phyloP scores from a whole-genome alignment of 2,797 vertebrate genomes.

The Poeciliopsis gracilis region DNA sequence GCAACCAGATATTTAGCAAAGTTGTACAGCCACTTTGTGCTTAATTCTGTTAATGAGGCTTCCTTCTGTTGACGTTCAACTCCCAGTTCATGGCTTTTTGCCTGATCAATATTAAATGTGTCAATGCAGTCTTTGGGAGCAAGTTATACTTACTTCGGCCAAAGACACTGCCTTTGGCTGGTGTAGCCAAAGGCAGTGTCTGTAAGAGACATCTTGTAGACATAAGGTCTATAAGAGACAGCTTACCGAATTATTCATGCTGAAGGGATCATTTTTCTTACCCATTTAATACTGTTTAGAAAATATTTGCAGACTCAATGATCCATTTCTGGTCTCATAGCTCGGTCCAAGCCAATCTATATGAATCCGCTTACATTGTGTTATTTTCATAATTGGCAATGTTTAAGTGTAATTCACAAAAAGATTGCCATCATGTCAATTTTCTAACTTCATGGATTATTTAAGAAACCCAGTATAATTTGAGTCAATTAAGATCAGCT shows the following conservation, averaged over 20 bases:
- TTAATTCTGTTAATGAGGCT: slow-evolving; percentile 69
- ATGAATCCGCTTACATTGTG: neutral
- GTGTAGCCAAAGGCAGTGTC: neutral
- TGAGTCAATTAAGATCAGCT: neutral
- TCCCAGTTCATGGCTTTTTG: slow-evolving; percentile 49
- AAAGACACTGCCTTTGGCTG: slow-evolving; percentile 27
- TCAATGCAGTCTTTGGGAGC: slow-evolving; percentile 42
- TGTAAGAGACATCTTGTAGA: slow-evolving; percentile 10
- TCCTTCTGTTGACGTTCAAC: slow-evolving; percentile 61
- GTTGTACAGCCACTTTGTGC: slow-evolving; percentile 33
- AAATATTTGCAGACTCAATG: neutral
- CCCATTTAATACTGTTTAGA: neutral
- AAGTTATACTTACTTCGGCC: slow-evolving; percentile 56
- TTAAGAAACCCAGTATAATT: neutral
- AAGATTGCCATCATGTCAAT: neutral
- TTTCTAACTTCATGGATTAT: neutral
- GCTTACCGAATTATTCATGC: slow-evolving; percentile 21
- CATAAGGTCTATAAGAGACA: slow-evolving; percentile 21
- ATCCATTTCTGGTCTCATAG: neutral
- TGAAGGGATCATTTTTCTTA: neutral
- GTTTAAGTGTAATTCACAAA: neutral
- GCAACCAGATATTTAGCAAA: slow-evolving; percentile 48
- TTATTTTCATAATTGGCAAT: neutral
- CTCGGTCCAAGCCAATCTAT: neutral
- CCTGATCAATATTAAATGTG: slow-evolving; percentile 39